Base-by-base conservation (phyloP, 2,888 invertebrate species). In the Siphonodentalium dalli region DNA sequence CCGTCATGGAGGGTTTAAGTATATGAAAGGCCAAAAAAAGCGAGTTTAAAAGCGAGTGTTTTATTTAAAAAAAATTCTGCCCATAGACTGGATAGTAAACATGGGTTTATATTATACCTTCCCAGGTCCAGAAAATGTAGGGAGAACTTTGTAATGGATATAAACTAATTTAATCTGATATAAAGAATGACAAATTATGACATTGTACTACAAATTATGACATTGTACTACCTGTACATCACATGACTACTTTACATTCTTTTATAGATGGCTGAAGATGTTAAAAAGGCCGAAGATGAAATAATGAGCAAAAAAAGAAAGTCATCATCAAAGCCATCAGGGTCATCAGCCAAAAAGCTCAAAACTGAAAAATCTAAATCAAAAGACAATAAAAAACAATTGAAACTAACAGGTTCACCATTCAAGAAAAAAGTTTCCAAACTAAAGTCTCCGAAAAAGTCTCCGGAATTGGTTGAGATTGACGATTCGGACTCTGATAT, bases 251-350 rank as follows among this genome's bases (percentile, higher is more conserved):
- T n/a, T n/a, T n/a, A n/a, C n/a, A n/a, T 45, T 28, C 50, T 9
- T 41, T 50, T 61, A 9, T 47, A 74, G 74, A 71, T 70, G 66
- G 58, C 69, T 40, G 72, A 72, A 37, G 58, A 65, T 4, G 59
- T 62, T 5, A 65, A 65, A 41, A 63, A 66, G 55, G 66, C 69
- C 3, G 60, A 65, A 34, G 67, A 67, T 44, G 64, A 68, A 20
- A 42, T 43, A 33, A 51, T 45, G 9, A 28, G 55, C 2, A 66
- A 64, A 44, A 66, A 69, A 42, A 55, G 66, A 21, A 69, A 69
- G 42, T n/a, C n/a, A n/a, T 34, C 35, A 2, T 52, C 52, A 3
- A 42, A 38, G 11, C 47, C 46, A 3, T 40, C 45, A 8, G 58
- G 51, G 6, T 35, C 54, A 8, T 43, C 58, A 1, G 46, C 58